Evolutionary conservation across 2,888 invertebrate genomes (phyloP).

Genomic region (Hypercompe scribonia): DNA sequence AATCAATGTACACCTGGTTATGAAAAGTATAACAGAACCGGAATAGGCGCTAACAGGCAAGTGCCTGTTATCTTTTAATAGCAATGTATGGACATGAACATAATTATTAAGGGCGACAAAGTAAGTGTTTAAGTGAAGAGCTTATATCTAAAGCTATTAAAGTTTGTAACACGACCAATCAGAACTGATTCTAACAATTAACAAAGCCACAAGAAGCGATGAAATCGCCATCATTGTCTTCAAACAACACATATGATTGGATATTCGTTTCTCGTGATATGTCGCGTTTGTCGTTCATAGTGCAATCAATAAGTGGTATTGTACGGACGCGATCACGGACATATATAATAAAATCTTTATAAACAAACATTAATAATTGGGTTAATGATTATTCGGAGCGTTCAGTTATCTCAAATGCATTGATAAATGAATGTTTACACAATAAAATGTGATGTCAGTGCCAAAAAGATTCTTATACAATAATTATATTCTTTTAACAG

Average conservation of each 20-base stretch:
- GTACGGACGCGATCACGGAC: constrained; percentile 3
- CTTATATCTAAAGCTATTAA: neutral
- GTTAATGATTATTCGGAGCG: constrained; percentile 43
- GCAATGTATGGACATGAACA: neutral
- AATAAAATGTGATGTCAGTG: constrained; percentile 45
- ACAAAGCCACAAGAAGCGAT: neutral
- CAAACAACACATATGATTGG: neutral
- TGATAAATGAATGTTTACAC: constrained; percentile 47
- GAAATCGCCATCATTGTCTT: neutral
- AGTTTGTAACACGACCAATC: neutral
- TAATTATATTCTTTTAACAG: neutral
- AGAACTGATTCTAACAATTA: neutral
- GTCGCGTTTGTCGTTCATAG: neutral
- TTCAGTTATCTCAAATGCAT: constrained; percentile 50
- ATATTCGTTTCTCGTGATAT: neutral
- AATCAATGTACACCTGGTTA: too few relatives aligned
- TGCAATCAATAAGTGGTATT: neutral
- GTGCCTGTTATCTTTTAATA: neutral
- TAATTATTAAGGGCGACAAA: neutral
- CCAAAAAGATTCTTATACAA: constrained; percentile 38
- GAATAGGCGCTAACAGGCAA: neutral
- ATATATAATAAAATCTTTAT: constrained; percentile 36
- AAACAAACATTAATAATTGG: constrained; percentile 48
- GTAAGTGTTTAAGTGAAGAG: neutral
- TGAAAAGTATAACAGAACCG: neutral